Conservation (phyloP, 2,888 invertebrate genomes). For the Chloroclystis v-ata region DNA sequence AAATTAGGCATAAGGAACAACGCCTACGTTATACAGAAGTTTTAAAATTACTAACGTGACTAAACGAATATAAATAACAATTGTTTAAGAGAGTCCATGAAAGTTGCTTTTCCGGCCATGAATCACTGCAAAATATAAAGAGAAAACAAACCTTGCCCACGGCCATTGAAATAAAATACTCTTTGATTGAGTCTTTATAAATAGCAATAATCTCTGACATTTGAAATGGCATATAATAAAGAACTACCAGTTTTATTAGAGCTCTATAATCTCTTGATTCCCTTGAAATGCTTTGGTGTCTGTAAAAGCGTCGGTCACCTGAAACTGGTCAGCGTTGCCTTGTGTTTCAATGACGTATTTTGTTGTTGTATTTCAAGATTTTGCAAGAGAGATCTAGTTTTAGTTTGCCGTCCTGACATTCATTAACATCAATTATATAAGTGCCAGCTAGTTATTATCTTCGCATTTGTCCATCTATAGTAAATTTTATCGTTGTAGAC, state of each 20-base stretch:
- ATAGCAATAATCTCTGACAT: constrained; percentile 29
- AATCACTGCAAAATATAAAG: constrained; percentile 2
- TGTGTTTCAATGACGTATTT: constrained; percentile 24
- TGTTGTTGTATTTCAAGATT: constrained; percentile 31
- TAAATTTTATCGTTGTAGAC: no score
- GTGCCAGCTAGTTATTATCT: no score
- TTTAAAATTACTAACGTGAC: constrained; percentile 4
- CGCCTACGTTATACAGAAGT: neutral
- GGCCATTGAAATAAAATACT: constrained; percentile 11
- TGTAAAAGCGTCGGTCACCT: constrained; percentile 11
- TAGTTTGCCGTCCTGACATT: constrained; percentile 22
- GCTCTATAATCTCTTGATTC: constrained; percentile 6
- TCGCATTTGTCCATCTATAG: no score
- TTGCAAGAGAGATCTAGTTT: constrained; percentile 41
- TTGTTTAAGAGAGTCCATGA: neutral
- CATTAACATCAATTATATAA: no score
- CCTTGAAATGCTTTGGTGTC: neutral
- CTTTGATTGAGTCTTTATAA: constrained; percentile 25
- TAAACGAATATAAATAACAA: neutral
- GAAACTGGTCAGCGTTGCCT: constrained; percentile 15
- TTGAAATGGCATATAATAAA: constrained; percentile 28
- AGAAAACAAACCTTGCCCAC: neutral
- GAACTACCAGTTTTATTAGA: constrained; percentile 23
- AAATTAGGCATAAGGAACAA: no score
- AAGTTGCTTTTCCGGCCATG: neutral